These are phyloP conservation scores for Drosophila buzzatii DNA, from an alignment of 2,888 invertebrate genomes.

Conservation along the genomic window DNA sequence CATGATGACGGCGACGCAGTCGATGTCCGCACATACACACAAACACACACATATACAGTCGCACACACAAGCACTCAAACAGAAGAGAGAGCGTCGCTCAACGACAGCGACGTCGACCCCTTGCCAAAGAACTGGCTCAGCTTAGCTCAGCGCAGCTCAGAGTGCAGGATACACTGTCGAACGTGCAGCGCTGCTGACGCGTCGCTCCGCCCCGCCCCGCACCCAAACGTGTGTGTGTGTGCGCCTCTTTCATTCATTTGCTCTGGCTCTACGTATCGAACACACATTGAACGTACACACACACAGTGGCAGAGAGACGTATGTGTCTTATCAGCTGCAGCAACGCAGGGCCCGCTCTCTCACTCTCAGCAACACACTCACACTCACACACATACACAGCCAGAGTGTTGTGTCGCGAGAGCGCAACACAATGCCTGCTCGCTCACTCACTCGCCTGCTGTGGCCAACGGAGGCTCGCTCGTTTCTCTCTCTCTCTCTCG, in stretches of 20 bases:
- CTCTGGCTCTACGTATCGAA: conserved; percentile 68
- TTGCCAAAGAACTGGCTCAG: conserved; percentile 56
- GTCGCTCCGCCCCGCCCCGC: conserved; percentile 41
- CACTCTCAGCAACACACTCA: conserved; percentile 39
- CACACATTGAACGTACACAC: conserved; percentile 71
- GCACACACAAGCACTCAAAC: conserved; percentile 18
- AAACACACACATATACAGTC: conserved; percentile 25
- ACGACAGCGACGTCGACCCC: conserved; percentile 50
- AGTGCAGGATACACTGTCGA: conserved; percentile 60
- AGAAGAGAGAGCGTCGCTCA: conserved; percentile 31
- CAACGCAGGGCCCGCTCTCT: conserved; percentile 57
- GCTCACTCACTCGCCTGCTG: conserved; percentile 36
- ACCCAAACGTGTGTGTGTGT: conserved; percentile 22
- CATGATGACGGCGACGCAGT: conserved; percentile 82
- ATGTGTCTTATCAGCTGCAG: conserved; percentile 78
- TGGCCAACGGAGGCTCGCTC: conserved; percentile 18
- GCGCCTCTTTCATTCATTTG: conserved; percentile 72
- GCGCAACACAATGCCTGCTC: conserved; percentile 46
- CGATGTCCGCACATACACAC: conserved; percentile 75
- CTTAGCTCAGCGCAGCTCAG: conserved; percentile 27
- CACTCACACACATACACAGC: conserved; percentile 13
- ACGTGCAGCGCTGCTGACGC: conserved; percentile 48
- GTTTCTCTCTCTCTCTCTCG: conserved; percentile 20
- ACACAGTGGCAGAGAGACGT: conserved; percentile 24
- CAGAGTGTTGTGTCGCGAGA: conserved; percentile 21